A percentile compares a stretch with the other conserved stretches of the same genome.
Evolutionary conservation across 2,797 vertebrate species (phyloP).

Genomic region (Propithecus perrieri): DNA sequence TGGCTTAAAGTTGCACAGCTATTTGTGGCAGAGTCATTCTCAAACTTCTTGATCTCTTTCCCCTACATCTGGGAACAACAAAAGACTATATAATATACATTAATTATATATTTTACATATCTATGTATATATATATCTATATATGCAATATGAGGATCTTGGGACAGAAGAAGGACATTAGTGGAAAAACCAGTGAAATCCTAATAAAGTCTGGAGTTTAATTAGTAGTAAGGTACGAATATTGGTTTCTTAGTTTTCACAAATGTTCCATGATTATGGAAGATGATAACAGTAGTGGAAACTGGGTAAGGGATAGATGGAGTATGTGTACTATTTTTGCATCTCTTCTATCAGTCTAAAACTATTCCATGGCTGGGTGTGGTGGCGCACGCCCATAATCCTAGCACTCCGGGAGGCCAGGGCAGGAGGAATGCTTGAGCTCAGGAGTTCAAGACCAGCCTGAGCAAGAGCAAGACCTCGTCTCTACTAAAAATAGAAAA

Average conservation of each 20-base stretch:
- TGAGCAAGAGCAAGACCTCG: too few species aligned
- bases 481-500: too few species aligned
- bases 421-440: too few species aligned
- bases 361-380: background rate
- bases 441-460: too few species aligned
- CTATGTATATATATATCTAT: background rate
- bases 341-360: constrained; percentile 39
- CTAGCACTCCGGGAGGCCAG: too few species aligned
- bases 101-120: background rate
- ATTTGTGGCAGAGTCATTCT: background rate
- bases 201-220: background rate
- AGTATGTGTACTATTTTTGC: background rate
- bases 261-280: background rate
- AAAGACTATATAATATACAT: background rate
- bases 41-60: background rate
- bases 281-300: background rate
- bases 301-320: background rate
- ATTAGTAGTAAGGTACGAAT: background rate
- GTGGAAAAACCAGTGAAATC: background rate
- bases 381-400: too few species aligned
- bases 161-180: background rate
- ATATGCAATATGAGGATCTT: background rate
- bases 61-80: background rate
- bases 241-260: constrained; percentile 42
- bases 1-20: background rate